phyloP scores from a whole-genome alignment of 2,797 vertebrate species.

The Cyprinodon diabolis region DNA sequence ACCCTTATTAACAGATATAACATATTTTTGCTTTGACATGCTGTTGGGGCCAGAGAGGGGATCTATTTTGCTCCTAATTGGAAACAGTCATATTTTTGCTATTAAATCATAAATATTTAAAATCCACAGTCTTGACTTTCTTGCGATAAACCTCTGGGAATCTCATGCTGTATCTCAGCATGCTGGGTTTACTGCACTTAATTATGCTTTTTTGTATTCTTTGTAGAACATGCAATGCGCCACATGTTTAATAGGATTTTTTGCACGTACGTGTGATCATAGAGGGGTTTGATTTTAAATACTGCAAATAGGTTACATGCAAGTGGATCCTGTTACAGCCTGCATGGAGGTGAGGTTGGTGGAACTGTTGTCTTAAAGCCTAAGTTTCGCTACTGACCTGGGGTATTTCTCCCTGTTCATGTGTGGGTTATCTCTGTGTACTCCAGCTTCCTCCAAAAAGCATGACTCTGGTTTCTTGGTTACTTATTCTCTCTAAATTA shows the following conservation, averaged over 20 bases:
- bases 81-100: background rate
- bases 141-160: background rate
- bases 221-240: background rate
- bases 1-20: constrained; percentile 38
- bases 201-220: background rate
- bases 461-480: background rate
- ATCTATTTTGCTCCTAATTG: constrained; percentile 23
- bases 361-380: background rate
- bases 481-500: background rate
- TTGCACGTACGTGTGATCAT: background rate
- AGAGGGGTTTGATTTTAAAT: background rate
- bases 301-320: background rate
- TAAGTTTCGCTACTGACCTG: background rate
- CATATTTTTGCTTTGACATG: constrained; percentile 52
- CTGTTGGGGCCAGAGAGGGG: constrained; percentile 11
- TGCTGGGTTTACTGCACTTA: background rate
- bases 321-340: background rate
- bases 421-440: too few relatives aligned
- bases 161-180: background rate
- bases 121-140: background rate
- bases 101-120: constrained; percentile 25
- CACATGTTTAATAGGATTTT: background rate
- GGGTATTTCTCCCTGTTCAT: background rate
- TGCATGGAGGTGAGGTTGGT: too few relatives aligned
- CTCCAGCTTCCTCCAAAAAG: background rate